Evolutionary conservation across 1,140 invertebrate genomes (phyloP), one percentile per base, ranked within the genome.

Genomic region (Drosophila melanica): DNA sequence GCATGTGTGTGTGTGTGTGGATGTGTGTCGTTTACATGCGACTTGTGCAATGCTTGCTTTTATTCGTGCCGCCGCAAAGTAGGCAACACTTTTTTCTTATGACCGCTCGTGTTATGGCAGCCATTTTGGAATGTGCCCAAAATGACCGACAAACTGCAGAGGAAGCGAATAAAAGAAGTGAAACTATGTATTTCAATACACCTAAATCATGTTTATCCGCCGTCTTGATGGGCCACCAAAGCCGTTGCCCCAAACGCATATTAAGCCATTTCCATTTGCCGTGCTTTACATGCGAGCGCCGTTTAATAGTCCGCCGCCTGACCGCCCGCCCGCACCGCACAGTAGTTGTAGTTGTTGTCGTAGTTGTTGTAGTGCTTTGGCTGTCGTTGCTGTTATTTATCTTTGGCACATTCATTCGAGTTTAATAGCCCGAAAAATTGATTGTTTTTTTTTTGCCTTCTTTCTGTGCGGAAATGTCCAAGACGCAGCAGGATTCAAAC

Each of bases 361-460:
- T 47, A 50, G 53, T 71, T 65, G 68, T 72, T 85, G 73, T 85
- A 74, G 68, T 81, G 76, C 66, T 87, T 79, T 69, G 79, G 84
- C 84, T 87, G 84, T 84, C 82, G 84, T 79, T 89, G 84, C 84
- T 85, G 89, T 90, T 87, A 81, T 90, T 90, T 90, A 91, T 86
- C 85, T 90, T 90, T 91, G 81, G 81, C 90, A 90, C 84, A 86
- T 90, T 82, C 90, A 91, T 91, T 90, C 80, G 79, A 86, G 90
- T 90, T 90, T 90, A 91, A 91, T 91, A 91, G 90, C 75, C 89
- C 85, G 90, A 91, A 90, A 91, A 91, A 91, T 91, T 91, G 90
- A 91, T 91, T 91, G 90, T 91, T 91, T 90, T 82, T 70, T 75
- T 27, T 6, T 14, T 27, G 47, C 33, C 33, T 35, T 9, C 3